Percentiles rank a stretch among this genome's conserved stretches.
These are phyloP conservation scores for Struthidea cinerea DNA, from an alignment of 2,113 vertebrate species.

Conservation along the genomic window DNA sequence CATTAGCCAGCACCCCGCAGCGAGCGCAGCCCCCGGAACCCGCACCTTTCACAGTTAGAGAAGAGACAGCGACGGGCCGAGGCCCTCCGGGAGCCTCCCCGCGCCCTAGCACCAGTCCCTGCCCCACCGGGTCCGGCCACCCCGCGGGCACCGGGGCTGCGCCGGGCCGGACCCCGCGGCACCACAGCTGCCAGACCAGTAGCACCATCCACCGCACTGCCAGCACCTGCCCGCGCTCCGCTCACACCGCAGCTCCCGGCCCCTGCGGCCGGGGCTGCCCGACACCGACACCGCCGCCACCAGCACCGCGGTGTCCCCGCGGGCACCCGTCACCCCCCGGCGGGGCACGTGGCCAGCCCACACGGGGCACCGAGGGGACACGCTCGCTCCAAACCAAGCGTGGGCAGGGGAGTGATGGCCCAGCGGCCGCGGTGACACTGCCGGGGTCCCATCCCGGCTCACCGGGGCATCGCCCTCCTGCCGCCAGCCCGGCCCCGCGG, in stretches of 20 bases:
- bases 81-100: neutral
- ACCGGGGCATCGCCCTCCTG: neutral
- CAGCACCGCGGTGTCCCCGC: neutral
- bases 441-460: neutral
- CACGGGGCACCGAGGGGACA: neutral
- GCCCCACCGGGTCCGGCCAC: neutral
- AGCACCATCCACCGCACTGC: constrained; percentile 15
- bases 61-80: neutral
- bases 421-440: neutral
- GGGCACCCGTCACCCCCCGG: neutral
- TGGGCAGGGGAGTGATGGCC: neutral
- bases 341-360: neutral
- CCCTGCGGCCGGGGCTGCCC: neutral
- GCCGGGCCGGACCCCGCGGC: neutral
- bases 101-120: neutral
- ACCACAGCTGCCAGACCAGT: neutral
- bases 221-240: neutral
- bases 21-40: neutral
- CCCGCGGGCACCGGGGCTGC: neutral
- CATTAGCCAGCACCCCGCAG: constrained; percentile 48
- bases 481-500: neutral
- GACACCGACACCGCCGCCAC: neutral
- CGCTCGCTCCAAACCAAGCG: neutral
- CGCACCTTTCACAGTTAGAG: constrained; percentile 45
- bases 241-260: neutral